phyloP scores from a whole-genome alignment of 2,113 vertebrate genomes.

The Pontoporia blainvillei region DNA sequence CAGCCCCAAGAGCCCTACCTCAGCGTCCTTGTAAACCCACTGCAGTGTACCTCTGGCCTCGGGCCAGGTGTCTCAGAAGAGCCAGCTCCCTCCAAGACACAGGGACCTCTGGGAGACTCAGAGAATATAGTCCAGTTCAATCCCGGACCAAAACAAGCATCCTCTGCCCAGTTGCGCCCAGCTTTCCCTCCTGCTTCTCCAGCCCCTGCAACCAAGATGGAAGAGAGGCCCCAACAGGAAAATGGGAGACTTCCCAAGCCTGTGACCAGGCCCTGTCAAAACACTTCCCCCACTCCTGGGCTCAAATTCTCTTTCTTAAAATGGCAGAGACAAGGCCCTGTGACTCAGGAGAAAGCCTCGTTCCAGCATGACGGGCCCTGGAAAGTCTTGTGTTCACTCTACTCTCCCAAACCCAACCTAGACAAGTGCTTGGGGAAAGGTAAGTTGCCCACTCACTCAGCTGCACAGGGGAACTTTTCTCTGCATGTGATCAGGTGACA shows the following conservation, averaged over 20 bases:
- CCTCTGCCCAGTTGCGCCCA: slow-evolving; percentile 5
- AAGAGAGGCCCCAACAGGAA: background rate
- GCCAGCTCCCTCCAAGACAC: background rate
- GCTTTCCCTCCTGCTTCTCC: background rate
- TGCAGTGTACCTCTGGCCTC: slow-evolving; percentile 70
- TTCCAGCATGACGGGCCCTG: slow-evolving; percentile 83
- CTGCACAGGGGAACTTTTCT: fast-evolving
- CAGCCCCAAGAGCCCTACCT: slow-evolving; percentile 85
- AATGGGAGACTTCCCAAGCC: background rate
- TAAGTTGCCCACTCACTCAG: slow-evolving; percentile 13
- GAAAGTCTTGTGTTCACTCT: slow-evolving; percentile 84
- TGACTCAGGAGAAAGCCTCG: slow-evolving; percentile 71
- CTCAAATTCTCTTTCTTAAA: slow-evolving; percentile 85
- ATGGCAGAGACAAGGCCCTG: slow-evolving; percentile 69
- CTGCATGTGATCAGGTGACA: fast-evolving
- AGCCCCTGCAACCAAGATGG: background rate
- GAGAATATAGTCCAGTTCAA: fast-evolving
- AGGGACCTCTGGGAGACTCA: background rate
- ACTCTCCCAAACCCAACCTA: slow-evolving; percentile 85
- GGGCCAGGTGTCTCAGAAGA: slow-evolving; percentile 82
- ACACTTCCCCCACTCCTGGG: slow-evolving; percentile 53
- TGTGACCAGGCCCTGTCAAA: background rate
- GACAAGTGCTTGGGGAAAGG: slow-evolving; percentile 82
- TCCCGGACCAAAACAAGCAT: background rate
- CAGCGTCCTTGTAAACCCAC: slow-evolving; percentile 80